These are phyloP conservation scores for Coenonympha glycerion DNA, from an alignment of 2,888 invertebrate species.

Conservation along the genomic window DNA sequence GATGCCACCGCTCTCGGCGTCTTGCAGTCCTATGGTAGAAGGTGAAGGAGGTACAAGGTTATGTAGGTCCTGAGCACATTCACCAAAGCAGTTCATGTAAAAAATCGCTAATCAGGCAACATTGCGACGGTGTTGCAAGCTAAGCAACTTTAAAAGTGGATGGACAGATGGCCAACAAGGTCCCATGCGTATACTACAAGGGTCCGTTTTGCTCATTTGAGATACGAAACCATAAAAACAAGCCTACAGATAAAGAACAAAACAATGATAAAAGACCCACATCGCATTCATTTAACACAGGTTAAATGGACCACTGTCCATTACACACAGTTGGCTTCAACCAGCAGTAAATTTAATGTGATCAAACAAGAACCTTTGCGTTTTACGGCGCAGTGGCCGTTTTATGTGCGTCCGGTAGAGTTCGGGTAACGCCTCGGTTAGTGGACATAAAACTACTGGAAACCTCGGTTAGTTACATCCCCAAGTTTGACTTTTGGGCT, in stretches of 20 bases:
- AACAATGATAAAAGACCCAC: neutral
- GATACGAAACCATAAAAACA: too few relatives aligned
- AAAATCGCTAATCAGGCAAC: too few relatives aligned
- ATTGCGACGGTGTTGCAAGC: too few relatives aligned
- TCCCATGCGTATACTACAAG: too few relatives aligned
- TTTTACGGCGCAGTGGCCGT: neutral
- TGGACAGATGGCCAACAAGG: too few relatives aligned
- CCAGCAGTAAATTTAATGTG: neutral
- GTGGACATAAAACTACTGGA: constrained; percentile 14
- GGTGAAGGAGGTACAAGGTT: too few relatives aligned
- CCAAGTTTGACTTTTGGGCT: neutral
- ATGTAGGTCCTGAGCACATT: too few relatives aligned
- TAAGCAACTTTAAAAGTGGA: too few relatives aligned
- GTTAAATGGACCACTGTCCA: neutral
- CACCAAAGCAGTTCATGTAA: too few relatives aligned
- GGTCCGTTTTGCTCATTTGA: too few relatives aligned
- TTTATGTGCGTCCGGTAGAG: constrained; percentile 14
- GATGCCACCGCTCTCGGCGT: too few relatives aligned
- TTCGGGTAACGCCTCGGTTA: constrained; percentile 15
- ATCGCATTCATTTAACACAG: neutral
- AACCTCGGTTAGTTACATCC: neutral
- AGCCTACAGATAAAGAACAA: neutral
- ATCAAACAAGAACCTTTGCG: neutral
- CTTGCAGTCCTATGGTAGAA: too few relatives aligned
- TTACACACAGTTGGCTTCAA: neutral